Conservation (phyloP, 2,888 invertebrate species). For the Yponomeuta malinellus region DNA sequence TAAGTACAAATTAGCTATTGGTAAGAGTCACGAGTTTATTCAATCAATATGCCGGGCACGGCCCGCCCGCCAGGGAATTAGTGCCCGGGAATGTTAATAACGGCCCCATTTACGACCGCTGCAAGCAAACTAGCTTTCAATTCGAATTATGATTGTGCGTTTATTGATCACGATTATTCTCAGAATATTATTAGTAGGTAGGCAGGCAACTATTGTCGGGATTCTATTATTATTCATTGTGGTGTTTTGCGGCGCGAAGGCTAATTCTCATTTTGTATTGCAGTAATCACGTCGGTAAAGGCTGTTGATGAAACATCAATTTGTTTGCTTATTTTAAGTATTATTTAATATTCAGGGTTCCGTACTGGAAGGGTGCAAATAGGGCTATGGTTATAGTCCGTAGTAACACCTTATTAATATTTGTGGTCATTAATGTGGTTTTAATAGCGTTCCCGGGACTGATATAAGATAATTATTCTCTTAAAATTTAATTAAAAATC, state of each 20-base stretch:
- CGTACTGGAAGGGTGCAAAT: not conserved
- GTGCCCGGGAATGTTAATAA: slow-evolving; percentile 41
- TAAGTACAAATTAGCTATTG: slow-evolving; percentile 20
- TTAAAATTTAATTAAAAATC: too few relatives aligned
- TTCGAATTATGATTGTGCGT: slow-evolving; percentile 32
- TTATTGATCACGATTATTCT: slow-evolving; percentile 31
- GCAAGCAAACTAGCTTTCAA: slow-evolving; percentile 36
- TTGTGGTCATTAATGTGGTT: too few relatives aligned
- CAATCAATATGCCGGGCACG: slow-evolving; percentile 38
- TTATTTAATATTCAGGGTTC: not conserved
- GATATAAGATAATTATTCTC: too few relatives aligned
- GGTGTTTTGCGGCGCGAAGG: not conserved
- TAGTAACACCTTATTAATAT: too few relatives aligned
- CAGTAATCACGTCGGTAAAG: not conserved
- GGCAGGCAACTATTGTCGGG: slow-evolving; percentile 8
- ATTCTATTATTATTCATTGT: slow-evolving; percentile 4
- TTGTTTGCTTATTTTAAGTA: not conserved
- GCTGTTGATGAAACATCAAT: not conserved
- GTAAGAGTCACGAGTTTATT: slow-evolving; percentile 29
- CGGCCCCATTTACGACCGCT: slow-evolving; percentile 40
- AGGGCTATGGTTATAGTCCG: too few relatives aligned
- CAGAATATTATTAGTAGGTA: slow-evolving; percentile 16
- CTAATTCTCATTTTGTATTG: not conserved
- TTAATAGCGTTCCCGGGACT: too few relatives aligned
- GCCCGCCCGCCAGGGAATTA: slow-evolving; percentile 34